A percentile compares a stretch with the other conserved stretches of the same genome.
phyloP scores from a whole-genome alignment of 2,797 vertebrate species.

The Sitta carolinensis region DNA sequence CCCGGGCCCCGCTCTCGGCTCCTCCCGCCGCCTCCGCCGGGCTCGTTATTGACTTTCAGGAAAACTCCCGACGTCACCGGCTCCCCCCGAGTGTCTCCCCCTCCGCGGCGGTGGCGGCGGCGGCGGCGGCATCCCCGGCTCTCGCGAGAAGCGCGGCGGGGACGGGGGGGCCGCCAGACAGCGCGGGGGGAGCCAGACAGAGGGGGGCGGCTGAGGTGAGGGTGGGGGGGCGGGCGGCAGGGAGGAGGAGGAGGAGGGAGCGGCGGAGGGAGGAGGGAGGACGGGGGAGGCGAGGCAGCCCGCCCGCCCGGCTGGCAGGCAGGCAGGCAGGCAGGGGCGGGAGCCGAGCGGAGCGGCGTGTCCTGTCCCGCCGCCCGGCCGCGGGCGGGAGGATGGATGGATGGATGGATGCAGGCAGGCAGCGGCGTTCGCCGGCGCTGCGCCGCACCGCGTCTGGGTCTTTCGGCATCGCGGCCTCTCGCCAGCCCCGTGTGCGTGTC shows the following conservation, averaged over 20 bases:
- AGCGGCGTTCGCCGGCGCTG: not conserved
- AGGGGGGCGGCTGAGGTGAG: constrained; percentile 35
- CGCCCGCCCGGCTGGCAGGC: not conserved
- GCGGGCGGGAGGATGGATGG: not conserved
- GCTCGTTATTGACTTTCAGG: constrained; percentile 86
- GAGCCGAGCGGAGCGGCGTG: not conserved
- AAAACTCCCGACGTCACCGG: constrained; percentile 89
- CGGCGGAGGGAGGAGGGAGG: not conserved
- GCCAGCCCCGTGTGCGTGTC: not conserved
- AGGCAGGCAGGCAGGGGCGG: not conserved
- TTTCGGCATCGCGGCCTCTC: not conserved
- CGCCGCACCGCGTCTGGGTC: not conserved
- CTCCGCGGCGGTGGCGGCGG: constrained; percentile 49
- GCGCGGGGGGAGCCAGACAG: constrained; percentile 43
- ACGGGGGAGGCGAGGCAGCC: not conserved
- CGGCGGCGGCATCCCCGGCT: constrained; percentile 51
- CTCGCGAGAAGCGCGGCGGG: constrained; percentile 54
- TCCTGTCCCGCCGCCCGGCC: not conserved
- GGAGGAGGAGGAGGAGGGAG: not conserved
- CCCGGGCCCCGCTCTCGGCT: constrained; percentile 52
- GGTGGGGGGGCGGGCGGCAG: not conserved
- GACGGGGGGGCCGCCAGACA: constrained; percentile 56
- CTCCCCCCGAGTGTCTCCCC: constrained; percentile 63
- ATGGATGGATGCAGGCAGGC: not conserved
- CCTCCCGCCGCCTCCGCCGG: constrained; percentile 58